Evolutionary conservation across 2,113 vertebrate genomes (phyloP).

Genomic region (Pterocles gutturalis): DNA sequence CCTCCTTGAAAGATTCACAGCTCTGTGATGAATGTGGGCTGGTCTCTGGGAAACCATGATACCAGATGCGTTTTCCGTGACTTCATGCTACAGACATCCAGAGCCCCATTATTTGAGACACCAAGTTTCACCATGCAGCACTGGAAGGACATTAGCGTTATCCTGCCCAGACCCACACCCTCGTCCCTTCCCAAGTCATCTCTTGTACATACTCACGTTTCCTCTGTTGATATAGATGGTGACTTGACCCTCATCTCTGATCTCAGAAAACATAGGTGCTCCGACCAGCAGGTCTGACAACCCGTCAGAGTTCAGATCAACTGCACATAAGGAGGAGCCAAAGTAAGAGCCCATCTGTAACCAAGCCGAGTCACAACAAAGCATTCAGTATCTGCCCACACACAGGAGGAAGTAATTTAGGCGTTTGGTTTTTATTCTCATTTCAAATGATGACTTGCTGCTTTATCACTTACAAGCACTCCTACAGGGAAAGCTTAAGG

Average conservation of each 20-base stretch:
- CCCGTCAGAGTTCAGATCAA: slow-evolving; percentile 96
- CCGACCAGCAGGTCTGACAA: slow-evolving; percentile 97
- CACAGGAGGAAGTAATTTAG: slow-evolving; percentile 46
- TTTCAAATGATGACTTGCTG: not conserved
- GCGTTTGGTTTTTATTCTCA: not conserved
- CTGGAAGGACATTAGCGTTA: not conserved
- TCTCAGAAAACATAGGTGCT: slow-evolving; percentile 95
- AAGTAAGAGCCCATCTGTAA: slow-evolving; percentile 99
- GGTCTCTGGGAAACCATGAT: not conserved
- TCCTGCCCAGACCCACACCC: not conserved
- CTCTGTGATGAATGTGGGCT: not conserved
- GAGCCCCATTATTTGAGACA: not conserved
- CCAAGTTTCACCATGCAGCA: fast-evolving
- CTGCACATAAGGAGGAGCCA: slow-evolving; percentile 99
- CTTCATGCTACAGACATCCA: not conserved
- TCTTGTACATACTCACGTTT: slow-evolving; percentile 88
- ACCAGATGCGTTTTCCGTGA: not conserved
- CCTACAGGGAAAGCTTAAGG: not conserved
- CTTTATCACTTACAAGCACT: not conserved
- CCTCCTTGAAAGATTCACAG: not conserved
- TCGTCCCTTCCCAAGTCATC: not conserved
- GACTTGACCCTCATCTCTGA: slow-evolving; percentile 97
- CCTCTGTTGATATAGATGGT: slow-evolving; percentile 94
- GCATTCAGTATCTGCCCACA: slow-evolving; percentile 82
- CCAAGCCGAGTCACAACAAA: slow-evolving; percentile 89